phyloP scores from a whole-genome alignment of 2,888 invertebrate species.

The Nemurella pictetii region DNA sequence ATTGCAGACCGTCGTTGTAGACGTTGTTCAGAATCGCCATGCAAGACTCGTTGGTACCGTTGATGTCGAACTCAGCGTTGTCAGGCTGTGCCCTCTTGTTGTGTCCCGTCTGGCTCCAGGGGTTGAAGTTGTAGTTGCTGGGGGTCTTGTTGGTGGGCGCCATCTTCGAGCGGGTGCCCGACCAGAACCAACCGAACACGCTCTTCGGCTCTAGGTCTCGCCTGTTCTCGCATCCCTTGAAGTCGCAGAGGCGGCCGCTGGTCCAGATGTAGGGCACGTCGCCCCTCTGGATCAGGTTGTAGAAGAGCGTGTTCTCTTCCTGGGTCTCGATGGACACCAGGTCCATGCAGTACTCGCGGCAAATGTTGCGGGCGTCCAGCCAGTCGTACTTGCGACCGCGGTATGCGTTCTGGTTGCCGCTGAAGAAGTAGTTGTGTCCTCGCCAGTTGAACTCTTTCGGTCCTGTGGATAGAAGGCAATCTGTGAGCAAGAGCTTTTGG shows the following conservation, averaged over 20 bases:
- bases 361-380: conserved; percentile 88
- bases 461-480: conserved; percentile 57
- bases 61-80: conserved; percentile 89
- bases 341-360: conserved; percentile 93
- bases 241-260: conserved; percentile 88
- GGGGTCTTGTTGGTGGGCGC: conserved; percentile 75
- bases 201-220: conserved; percentile 84
- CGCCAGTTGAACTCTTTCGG: conserved; percentile 88
- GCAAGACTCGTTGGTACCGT: conserved; percentile 85
- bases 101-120: conserved; percentile 89
- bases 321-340: conserved; percentile 86
- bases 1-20: conserved; percentile 90
- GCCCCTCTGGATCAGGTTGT: conserved; percentile 85
- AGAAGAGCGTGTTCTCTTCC: conserved; percentile 87
- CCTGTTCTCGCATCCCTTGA: conserved; percentile 88
- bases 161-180: conserved; percentile 84
- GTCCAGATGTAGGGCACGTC: conserved; percentile 94
- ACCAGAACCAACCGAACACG: conserved; percentile 91
- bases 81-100: conserved; percentile 87
- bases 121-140: conserved; percentile 78
- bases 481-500: too few relatives aligned
- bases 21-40: conserved; percentile 87
- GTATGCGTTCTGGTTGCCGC: conserved; percentile 75
- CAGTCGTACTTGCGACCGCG: conserved; percentile 84
- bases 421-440: conserved; percentile 88